A percentile compares a stretch with the other conserved stretches of the same genome.
phyloP scores from a whole-genome alignment of 2,797 vertebrate species.

The Urophycis tenuis region DNA sequence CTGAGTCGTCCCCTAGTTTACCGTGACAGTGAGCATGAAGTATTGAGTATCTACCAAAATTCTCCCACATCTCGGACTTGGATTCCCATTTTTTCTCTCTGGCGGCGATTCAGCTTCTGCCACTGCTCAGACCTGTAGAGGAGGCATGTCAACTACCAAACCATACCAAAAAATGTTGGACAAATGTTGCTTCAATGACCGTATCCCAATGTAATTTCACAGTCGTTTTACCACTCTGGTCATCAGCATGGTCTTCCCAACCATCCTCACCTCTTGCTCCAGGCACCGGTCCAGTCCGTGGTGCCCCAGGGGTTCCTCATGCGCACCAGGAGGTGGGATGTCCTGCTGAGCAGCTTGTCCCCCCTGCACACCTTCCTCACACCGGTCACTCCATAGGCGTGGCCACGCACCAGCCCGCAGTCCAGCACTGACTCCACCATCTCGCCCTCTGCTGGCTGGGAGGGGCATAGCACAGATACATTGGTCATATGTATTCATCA shows the following conservation, averaged over 20 bases:
- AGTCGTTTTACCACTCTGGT: neutral
- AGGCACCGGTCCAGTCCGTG: slow-evolving; percentile 76
- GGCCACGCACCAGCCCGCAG: slow-evolving; percentile 75
- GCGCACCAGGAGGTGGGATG: slow-evolving; percentile 65
- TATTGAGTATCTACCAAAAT: slow-evolving; percentile 66
- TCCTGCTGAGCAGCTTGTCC: slow-evolving; percentile 36
- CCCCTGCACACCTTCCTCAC: slow-evolving; percentile 63
- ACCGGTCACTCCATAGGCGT: slow-evolving; percentile 76
- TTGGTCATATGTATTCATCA: neutral
- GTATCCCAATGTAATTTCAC: neutral
- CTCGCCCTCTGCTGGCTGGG: slow-evolving; percentile 71
- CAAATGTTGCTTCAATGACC: neutral
- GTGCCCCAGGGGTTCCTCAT: slow-evolving; percentile 80
- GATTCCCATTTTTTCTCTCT: slow-evolving; percentile 74
- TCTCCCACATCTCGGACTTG: slow-evolving; percentile 74
- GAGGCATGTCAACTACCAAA: neutral
- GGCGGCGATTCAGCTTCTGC: slow-evolving; percentile 65
- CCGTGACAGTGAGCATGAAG: no score
- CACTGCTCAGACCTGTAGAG: slow-evolving; percentile 72
- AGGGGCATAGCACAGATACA: neutral
- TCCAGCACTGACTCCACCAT: slow-evolving; percentile 69
- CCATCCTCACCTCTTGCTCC: slow-evolving; percentile 73
- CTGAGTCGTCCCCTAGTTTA: no score
- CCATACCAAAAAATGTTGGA: neutral
- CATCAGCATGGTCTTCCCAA: neutral